Conservation (phyloP, 53 echinoderm and acorn worm species). For the Hippasteria phrygiana region DNA sequence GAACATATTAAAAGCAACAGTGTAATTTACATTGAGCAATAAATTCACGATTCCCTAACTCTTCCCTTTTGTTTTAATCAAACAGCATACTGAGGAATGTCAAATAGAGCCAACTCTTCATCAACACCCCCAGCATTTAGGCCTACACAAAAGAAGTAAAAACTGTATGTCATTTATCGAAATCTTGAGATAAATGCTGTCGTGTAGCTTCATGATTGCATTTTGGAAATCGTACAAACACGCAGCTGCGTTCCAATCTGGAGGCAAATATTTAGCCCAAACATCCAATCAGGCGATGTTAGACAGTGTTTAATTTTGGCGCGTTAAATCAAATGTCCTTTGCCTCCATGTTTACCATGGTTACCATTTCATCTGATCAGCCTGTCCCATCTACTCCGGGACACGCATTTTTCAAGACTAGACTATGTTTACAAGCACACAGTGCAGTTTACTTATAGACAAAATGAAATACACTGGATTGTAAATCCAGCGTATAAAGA, state of each 20-base stretch:
- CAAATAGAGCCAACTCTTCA: too few relatives aligned
- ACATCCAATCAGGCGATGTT: conserved; percentile 1
- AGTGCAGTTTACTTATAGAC: background rate
- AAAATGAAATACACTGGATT: background rate
- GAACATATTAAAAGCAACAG: too few relatives aligned
- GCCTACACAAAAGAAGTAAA: too few relatives aligned
- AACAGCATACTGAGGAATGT: too few relatives aligned
- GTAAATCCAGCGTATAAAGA: background rate
- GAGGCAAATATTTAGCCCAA: conserved; percentile 24
- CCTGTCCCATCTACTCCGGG: background rate
- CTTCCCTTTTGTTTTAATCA: too few relatives aligned
- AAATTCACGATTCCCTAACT: too few relatives aligned
- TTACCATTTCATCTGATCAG: background rate
- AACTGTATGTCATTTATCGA: background rate
- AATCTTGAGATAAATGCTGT: background rate
- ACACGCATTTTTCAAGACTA: background rate
- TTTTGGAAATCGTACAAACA: conserved; percentile 21
- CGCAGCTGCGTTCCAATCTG: conserved; percentile 26
- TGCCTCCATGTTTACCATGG: background rate
- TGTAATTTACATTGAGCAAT: too few relatives aligned
- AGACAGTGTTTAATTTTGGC: background rate
- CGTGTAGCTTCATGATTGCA: conserved; percentile 14
- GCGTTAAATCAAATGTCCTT: background rate
- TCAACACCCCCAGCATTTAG: too few relatives aligned
- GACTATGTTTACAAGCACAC: background rate